Evolutionary conservation across 1,140 invertebrate species (phyloP), one percentile per base, ranked within the genome.

Genomic region (Leucophenga varia): DNA sequence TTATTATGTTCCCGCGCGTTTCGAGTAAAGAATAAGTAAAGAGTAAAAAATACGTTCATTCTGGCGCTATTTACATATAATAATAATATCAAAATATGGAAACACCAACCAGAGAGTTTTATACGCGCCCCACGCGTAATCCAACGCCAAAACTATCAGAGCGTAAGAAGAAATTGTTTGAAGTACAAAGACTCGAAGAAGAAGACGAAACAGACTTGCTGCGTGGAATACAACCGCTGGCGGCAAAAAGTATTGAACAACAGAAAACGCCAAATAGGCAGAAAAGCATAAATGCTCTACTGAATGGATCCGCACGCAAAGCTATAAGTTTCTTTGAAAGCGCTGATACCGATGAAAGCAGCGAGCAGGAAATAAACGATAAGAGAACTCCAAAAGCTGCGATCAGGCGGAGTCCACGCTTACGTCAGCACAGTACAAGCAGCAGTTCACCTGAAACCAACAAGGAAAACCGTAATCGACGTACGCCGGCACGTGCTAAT

Each of bases 71-170:
- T n/a, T n/a, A n/a, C n/a, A n/a, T n/a, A n/a, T n/a, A n/a, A n/a
- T n/a, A n/a, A n/a, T n/a, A n/a, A n/a, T n/a, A n/a, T n/a, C 12
- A 12, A 30, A 55, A 40, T 13, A 72, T 72, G 69, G 60, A 72
- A 32, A 72, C 69, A 31, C 69, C 69, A 19, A 58, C 43, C 35
- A 55, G 52, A 39, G 58, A 45, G 51, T 36, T 22, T 32, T 38
- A 39, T 20, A 18, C n/a, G 25, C 59, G 61, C 4, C 32, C 52
- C 20, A 40, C 37, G 13, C 59, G 69, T 16, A 43, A 34, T 20
- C 43, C 57, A 18, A 72, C 69, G 9, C 69, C 69, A 7, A 49
- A 60, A 3, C 44, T 61, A 10, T 72, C 69, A 8, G 69, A 67
- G 36, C 49, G 69, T 4, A 72, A 72, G 25, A 63, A 64, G 5